Evolutionary conservation across 2,113 vertebrate genomes (phyloP).

Genomic region (Gyps fulvus): DNA sequence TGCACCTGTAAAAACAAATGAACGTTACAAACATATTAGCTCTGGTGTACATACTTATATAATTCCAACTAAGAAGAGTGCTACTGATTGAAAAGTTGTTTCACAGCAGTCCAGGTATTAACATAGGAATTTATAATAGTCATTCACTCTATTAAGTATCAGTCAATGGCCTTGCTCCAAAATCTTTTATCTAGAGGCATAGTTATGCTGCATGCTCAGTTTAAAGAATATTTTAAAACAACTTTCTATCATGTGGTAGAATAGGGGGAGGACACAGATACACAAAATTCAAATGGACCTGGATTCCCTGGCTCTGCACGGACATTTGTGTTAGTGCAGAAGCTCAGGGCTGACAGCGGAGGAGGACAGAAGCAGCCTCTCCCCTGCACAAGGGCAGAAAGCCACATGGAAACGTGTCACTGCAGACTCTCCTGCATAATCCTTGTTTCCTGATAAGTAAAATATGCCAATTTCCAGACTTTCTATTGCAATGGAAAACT

Average conservation of each 20-base stretch:
- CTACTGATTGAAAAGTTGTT: background rate
- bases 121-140: background rate
- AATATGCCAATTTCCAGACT: background rate
- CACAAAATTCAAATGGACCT: background rate
- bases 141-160: background rate
- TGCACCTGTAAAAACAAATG: slow-evolving; percentile 67
- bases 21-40: background rate
- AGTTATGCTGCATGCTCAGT: background rate
- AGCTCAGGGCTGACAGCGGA: background rate
- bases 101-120: background rate
- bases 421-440: background rate
- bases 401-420: background rate
- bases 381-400: background rate
- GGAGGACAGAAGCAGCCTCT: background rate
- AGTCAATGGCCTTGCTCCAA: background rate
- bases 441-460: background rate
- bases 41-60: background rate
- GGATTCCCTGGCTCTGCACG: background rate
- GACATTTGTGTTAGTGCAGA: background rate
- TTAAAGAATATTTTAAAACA: background rate
- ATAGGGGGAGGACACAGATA: background rate
- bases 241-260: background rate
- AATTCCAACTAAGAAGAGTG: background rate
- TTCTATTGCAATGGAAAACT: background rate
- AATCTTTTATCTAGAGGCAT: background rate